These are phyloP conservation scores for Leucoma salicis DNA, from an alignment of 2,888 invertebrate genomes.

Conservation along the genomic window DNA sequence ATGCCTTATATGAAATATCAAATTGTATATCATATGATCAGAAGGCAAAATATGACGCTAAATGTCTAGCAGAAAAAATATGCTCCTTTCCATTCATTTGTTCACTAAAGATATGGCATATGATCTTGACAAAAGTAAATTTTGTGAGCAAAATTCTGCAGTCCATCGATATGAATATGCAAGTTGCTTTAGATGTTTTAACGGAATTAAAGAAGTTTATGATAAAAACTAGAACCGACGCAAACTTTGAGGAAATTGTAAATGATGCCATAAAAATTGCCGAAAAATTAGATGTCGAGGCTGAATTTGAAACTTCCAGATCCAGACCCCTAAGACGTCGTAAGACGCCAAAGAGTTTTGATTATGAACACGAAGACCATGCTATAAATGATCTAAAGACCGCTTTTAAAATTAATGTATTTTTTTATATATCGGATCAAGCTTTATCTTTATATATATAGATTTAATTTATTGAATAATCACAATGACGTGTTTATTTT, in stretches of 20 bases:
- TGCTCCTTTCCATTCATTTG: slow-evolving; percentile 19
- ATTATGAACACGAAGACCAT: slow-evolving; percentile 20
- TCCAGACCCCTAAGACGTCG: slow-evolving; percentile 9
- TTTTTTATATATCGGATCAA: slow-evolving; percentile 5
- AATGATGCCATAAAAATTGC: slow-evolving; percentile 22
- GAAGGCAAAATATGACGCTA: slow-evolving; percentile 4
- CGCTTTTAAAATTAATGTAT: slow-evolving; percentile 3
- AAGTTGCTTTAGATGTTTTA: slow-evolving; percentile 27
- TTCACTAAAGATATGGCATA: too few species aligned
- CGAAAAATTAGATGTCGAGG: slow-evolving; percentile 1
- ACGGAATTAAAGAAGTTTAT: slow-evolving; percentile 22
- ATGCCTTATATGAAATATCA: too few species aligned
- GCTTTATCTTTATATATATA: slow-evolving; percentile 20
- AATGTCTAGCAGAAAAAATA: slow-evolving; percentile 16
- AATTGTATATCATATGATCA: slow-evolving; percentile 19
- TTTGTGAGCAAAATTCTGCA: slow-evolving; percentile 25
- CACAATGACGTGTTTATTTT: slow-evolving; percentile 23
- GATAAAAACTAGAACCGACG: too few species aligned
- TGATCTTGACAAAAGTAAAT: too few species aligned
- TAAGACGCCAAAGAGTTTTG: slow-evolving; percentile 20
- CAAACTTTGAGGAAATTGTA: slow-evolving; percentile 26
- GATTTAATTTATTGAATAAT: slow-evolving; percentile 24
- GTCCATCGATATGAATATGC: slow-evolving; percentile 24
- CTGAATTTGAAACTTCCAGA: not conserved
- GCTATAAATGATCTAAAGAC: slow-evolving; percentile 20